Conservation (phyloP, 2,888 invertebrate species). For the Athalia circularis region DNA sequence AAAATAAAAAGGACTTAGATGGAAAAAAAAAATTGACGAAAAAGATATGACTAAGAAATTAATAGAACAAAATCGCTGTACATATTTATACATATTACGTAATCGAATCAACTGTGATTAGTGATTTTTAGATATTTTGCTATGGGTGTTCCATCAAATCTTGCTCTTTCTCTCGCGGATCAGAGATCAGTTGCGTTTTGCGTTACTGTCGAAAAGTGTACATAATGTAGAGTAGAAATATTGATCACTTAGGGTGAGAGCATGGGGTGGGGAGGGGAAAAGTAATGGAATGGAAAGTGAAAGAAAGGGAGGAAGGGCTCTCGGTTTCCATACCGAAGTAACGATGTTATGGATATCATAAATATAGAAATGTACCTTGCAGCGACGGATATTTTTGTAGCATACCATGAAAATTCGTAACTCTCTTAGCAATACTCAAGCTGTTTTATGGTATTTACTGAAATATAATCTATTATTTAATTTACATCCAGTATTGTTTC, state of each 20-base stretch:
- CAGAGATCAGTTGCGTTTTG: background rate
- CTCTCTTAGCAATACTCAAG: conserved; percentile 56
- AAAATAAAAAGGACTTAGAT: background rate
- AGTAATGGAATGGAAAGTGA: background rate
- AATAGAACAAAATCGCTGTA: conserved; percentile 23
- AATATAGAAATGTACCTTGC: conserved; percentile 36
- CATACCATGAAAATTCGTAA: conserved; percentile 27
- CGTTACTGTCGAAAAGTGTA: conserved; percentile 21
- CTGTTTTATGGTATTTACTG: conserved; percentile 43
- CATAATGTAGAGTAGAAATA: conserved; percentile 6
- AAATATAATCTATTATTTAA: conserved; percentile 61
- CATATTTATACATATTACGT: conserved; percentile 21
- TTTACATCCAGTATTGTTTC: conserved; percentile 69
- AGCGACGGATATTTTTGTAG: conserved; percentile 35
- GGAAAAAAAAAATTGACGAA: background rate
- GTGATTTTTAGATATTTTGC: background rate
- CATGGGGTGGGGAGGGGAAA: too few relatives aligned
- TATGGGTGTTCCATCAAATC: background rate
- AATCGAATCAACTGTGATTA: conserved; percentile 17
- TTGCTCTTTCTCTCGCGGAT: background rate
- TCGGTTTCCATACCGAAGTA: background rate
- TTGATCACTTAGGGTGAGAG: background rate
- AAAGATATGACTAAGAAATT: background rate
- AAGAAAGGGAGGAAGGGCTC: background rate
- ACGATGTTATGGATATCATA: background rate